Evolutionary conservation across 2,888 invertebrate species (phyloP).

Genomic region (Drosophila quinaria): DNA sequence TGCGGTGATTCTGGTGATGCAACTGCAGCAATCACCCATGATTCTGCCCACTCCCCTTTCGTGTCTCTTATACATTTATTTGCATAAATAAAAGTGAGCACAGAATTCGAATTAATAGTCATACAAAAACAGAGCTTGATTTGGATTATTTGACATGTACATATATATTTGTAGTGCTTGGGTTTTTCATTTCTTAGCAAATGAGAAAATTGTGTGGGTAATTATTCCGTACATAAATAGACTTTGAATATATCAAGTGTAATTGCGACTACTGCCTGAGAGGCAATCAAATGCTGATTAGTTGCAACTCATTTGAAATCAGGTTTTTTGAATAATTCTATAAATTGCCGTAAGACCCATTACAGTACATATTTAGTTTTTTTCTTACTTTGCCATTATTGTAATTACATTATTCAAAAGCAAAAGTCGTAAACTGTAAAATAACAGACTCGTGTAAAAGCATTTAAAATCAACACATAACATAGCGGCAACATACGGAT

Average conservation of each 20-base stretch:
- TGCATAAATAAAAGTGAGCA: constrained; percentile 25
- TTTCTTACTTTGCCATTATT: background rate
- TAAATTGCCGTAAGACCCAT: background rate
- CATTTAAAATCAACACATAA: background rate
- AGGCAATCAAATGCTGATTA: constrained; percentile 21
- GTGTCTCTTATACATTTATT: background rate
- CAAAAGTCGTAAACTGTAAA: background rate
- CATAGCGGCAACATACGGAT: background rate
- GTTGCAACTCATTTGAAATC: constrained; percentile 13
- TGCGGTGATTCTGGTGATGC: constrained; percentile 41
- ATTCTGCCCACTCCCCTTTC: background rate
- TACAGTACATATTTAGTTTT: background rate
- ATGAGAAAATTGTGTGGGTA: constrained; percentile 24
- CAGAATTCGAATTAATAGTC: constrained; percentile 33
- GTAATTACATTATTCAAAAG: background rate
- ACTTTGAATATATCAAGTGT: constrained; percentile 23
- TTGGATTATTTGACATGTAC: constrained; percentile 4
- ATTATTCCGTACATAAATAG: constrained; percentile 20
- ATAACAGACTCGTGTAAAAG: background rate
- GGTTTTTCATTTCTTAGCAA: constrained; percentile 2
- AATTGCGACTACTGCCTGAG: constrained; percentile 3
- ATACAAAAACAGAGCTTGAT: constrained; percentile 23
- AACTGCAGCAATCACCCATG: constrained; percentile 32
- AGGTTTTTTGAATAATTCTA: constrained; percentile 8
- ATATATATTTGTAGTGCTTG: background rate